Evolutionary conservation across 64 coral and sea anemone genomes (phyloP).

Genomic region (Stylophora pistillata): DNA sequence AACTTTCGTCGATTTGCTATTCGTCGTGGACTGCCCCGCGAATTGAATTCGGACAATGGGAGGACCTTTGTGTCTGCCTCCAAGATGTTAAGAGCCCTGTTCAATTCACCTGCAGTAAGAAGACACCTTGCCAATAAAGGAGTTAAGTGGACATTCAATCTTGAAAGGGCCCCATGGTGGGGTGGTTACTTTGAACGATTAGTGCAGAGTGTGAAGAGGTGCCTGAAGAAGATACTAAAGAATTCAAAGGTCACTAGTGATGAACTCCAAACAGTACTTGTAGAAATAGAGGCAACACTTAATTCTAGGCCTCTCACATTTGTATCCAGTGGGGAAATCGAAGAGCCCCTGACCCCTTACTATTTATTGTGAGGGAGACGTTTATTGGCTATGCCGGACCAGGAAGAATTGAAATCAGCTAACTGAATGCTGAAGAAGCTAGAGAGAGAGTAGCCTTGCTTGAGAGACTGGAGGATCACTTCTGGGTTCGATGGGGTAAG

Average conservation of each 20-base stretch:
- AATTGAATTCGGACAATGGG: not conserved
- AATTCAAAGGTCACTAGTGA: not conserved
- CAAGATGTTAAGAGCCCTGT: not conserved
- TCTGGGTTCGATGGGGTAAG: not conserved
- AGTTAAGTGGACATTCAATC: not conserved
- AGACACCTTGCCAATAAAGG: not conserved
- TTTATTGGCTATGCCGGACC: constrained; percentile 19
- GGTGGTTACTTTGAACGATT: constrained; percentile 10
- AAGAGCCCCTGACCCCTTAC: not conserved
- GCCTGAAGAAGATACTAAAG: constrained; percentile 3
- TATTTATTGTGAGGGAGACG: constrained; percentile 13
- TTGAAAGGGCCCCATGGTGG: constrained; percentile 26
- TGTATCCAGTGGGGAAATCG: not conserved
- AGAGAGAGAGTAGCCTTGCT: constrained; percentile 5
- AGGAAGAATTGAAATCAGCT: not conserved
- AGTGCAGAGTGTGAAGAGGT: constrained; percentile 16
- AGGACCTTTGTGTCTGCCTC: not conserved
- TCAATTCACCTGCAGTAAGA: not conserved
- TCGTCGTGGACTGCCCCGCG: not conserved
- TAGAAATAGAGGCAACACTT: no score
- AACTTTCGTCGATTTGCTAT: no score
- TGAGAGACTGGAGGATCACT: not conserved
- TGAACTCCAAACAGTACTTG: not conserved
- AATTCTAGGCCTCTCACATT: not conserved
- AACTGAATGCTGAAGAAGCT: not conserved